Evolutionary conservation across 2,113 vertebrate species (phyloP).

Genomic region (Aphyosemion australe): DNA sequence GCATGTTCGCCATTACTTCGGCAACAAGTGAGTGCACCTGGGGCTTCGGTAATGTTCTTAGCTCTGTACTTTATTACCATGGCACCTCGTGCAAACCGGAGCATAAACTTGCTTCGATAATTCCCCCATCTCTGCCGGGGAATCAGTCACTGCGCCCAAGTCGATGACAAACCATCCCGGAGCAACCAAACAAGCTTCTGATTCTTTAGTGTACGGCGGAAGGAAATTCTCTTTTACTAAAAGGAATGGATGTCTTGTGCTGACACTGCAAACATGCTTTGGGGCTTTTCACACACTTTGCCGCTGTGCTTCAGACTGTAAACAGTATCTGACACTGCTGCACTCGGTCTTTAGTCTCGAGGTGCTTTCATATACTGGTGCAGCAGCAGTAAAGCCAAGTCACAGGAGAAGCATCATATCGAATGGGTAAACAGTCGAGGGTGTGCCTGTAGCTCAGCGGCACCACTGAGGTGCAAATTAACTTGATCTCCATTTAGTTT

Average conservation of each 20-base stretch:
- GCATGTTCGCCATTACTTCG: slow-evolving; percentile 37
- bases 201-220: slow-evolving; percentile 8
- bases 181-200: slow-evolving; percentile 26
- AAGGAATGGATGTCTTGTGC: slow-evolving; percentile 29
- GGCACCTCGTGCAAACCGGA: not conserved
- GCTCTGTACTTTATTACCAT: slow-evolving; percentile 28
- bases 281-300: slow-evolving; percentile 20
- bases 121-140: slow-evolving; percentile 15
- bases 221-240: slow-evolving; percentile 14
- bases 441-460: slow-evolving; percentile 10
- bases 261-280: slow-evolving; percentile 25
- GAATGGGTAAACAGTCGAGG: slow-evolving; percentile 21
- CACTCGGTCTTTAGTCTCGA: slow-evolving; percentile 10
- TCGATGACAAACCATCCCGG: slow-evolving; percentile 27
- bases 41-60: slow-evolving; percentile 24
- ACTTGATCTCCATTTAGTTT: slow-evolving; percentile 23
- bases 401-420: slow-evolving; percentile 11
- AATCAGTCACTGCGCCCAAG: slow-evolving; percentile 24
- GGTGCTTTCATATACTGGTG: slow-evolving; percentile 24
- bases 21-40: slow-evolving; percentile 52
- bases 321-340: slow-evolving; percentile 19
- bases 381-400: slow-evolving; percentile 8
- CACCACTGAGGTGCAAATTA: slow-evolving; percentile 50
- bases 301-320: slow-evolving; percentile 3
- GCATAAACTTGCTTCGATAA: slow-evolving; percentile 34